phyloP scores from a whole-genome alignment of 2,888 invertebrate species.

The Hyalella azteca region DNA sequence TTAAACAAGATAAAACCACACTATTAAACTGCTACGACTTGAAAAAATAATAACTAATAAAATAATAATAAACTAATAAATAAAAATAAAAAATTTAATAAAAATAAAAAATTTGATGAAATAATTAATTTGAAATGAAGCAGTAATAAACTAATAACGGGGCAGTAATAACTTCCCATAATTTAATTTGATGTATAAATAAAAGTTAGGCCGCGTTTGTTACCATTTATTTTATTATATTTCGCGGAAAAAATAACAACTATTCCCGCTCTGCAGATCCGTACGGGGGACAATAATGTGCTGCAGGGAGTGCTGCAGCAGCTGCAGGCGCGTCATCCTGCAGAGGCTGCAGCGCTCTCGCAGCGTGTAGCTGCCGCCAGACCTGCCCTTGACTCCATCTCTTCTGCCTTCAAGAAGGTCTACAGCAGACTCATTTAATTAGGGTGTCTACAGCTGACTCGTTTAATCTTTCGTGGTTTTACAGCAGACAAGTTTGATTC shows the following conservation, averaged over 20 bases:
- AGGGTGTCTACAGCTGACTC: not conserved
- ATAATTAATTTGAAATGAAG: no score
- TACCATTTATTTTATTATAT: not conserved
- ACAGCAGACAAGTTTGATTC: no score
- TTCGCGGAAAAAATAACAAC: no score
- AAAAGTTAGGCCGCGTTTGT: not conserved
- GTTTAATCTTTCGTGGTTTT: no score
- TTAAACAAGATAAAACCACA: no score
- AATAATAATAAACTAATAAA: no score
- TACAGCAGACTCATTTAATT: slow-evolving; percentile 19
- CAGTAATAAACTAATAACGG: no score
- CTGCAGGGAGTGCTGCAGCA: slow-evolving; percentile 15
- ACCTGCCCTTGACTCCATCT: slow-evolving; percentile 1
- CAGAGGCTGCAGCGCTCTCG: slow-evolving; percentile 3
- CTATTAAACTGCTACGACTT: no score
- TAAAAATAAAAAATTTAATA: no score
- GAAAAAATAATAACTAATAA: no score
- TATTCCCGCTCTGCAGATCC: no score
- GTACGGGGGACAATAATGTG: slow-evolving; percentile 2
- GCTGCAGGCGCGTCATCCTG: slow-evolving; percentile 10
- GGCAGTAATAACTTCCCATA: not conserved
- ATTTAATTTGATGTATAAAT: not conserved
- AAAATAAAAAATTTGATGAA: no score
- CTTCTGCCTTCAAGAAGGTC: slow-evolving; percentile 26
- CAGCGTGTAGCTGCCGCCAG: slow-evolving; percentile 18